Percentiles rank a stretch among this genome's conserved stretches.
phyloP scores from a whole-genome alignment of 2,797 vertebrate genomes.

The Numenius phaeopus region DNA sequence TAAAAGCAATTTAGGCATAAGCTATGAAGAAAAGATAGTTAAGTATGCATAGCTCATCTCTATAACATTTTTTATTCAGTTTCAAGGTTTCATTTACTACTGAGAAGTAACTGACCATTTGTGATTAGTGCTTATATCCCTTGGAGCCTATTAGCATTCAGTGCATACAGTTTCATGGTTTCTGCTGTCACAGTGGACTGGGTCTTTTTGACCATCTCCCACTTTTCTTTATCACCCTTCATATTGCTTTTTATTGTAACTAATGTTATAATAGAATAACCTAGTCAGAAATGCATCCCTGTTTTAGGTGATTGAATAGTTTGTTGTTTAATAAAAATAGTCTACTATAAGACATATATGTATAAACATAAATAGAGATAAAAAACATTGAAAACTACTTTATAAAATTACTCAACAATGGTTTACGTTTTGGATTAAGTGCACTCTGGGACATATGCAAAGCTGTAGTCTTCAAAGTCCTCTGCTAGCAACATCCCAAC shows the following conservation, averaged over 20 bases:
- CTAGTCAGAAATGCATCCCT: not conserved
- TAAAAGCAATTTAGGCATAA: not conserved
- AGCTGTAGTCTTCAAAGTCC: not conserved
- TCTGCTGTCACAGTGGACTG: not conserved
- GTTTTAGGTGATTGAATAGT: not conserved
- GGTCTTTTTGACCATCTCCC: not conserved
- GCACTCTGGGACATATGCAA: not conserved
- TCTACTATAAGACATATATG: not conserved
- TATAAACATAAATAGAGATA: not conserved
- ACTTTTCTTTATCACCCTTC: not conserved
- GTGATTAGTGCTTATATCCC: not conserved
- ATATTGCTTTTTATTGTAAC: not conserved
- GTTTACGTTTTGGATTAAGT: not conserved
- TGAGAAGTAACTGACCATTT: not conserved
- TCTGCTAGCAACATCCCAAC: not conserved
- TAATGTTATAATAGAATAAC: not conserved
- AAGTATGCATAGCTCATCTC: not conserved
- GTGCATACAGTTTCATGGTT: not conserved
- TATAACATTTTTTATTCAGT: not conserved
- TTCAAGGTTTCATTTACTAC: not conserved
- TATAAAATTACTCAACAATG: not conserved
- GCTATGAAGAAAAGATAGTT: not conserved
- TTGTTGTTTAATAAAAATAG: not conserved
- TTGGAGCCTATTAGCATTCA: not conserved
- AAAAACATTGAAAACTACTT: not conserved